phyloP scores from a whole-genome alignment of 2,797 vertebrate species.

The Sparus aurata region DNA sequence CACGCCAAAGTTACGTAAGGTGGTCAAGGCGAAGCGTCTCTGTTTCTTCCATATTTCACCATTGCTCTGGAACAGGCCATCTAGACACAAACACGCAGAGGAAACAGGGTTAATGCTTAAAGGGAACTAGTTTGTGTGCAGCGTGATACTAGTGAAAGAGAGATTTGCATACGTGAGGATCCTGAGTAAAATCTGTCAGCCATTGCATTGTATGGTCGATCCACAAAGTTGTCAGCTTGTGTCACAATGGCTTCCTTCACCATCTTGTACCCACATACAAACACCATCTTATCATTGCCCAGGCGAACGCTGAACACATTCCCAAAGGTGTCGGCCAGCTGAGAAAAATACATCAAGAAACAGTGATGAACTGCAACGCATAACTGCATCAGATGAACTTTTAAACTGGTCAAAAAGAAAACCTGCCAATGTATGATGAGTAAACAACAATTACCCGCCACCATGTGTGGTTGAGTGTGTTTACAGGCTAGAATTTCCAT shows the following conservation, averaged over 20 bases:
- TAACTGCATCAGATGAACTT: not conserved
- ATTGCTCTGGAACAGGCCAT: conserved; percentile 77
- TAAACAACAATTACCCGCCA: too few relatives aligned
- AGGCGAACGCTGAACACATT: not conserved
- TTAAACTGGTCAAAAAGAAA: not conserved
- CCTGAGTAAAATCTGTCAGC: not conserved
- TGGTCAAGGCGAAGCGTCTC: conserved; percentile 77
- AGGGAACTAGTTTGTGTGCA: not conserved
- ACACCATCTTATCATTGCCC: not conserved
- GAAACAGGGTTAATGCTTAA: not conserved
- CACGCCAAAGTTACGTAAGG: conserved; percentile 75
- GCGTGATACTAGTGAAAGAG: not conserved
- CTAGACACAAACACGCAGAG: conserved; percentile 16
- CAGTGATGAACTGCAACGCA: not conserved
- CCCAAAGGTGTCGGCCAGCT: conserved; percentile 1
- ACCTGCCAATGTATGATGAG: too few relatives aligned
- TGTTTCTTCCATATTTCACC: conserved; percentile 75
- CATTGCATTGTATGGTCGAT: not conserved
- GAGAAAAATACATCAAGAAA: not conserved
- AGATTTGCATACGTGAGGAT: not conserved
- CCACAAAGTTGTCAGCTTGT: conserved; percentile 17
- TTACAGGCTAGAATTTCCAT: too few relatives aligned
- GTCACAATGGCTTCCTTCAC: conserved; percentile 10
- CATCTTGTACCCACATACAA: not conserved
- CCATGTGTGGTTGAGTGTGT: too few relatives aligned